phyloP scores from a whole-genome alignment of 2,113 vertebrate genomes.

The Megaptera novaeangliae region DNA sequence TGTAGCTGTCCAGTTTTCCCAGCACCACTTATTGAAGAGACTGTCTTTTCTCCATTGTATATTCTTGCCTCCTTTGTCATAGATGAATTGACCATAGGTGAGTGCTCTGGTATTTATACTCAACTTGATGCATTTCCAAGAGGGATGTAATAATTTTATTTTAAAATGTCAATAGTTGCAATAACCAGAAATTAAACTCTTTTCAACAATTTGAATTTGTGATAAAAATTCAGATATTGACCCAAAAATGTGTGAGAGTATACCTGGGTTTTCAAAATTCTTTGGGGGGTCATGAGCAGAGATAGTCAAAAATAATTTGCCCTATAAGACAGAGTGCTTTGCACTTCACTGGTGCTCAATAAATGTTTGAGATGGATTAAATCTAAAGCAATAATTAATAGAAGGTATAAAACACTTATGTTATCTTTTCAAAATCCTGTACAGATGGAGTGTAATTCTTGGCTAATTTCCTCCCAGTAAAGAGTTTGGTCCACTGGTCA shows the following conservation, averaged over 20 bases:
- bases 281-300: background rate
- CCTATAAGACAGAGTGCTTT: background rate
- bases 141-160: background rate
- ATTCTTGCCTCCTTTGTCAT: background rate
- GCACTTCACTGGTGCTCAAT: background rate
- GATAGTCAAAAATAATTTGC: background rate
- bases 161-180: conserved; percentile 7
- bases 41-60: background rate
- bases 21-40: background rate
- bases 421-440: background rate
- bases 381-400: background rate
- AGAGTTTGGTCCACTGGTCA: background rate
- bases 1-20: background rate
- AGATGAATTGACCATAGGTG: background rate
- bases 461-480: background rate
- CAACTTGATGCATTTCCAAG: background rate
- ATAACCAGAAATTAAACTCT: conserved; percentile 1
- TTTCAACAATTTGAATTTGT: background rate
- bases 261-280: background rate
- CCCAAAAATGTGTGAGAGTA: background rate
- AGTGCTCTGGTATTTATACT: background rate
- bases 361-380: background rate
- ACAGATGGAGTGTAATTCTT: background rate
- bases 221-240: background rate
- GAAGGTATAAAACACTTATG: background rate